Base-by-base conservation (phyloP, 2,888 invertebrate species). In the Eupithecia subumbrata region DNA sequence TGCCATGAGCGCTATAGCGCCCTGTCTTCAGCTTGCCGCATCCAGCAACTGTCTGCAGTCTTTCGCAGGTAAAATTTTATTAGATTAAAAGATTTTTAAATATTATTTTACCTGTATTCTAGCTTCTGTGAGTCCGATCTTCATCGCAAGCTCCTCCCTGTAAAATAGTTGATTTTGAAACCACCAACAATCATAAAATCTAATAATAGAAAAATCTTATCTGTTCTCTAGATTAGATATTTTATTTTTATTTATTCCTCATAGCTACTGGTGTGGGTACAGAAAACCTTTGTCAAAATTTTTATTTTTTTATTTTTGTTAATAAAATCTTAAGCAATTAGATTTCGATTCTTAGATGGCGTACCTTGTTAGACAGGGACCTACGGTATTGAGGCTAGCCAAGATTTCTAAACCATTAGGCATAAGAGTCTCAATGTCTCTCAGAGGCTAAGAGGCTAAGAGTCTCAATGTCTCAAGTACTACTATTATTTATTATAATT, bases 141-240 rank as follows among this genome's bases (percentile, higher is more conserved):
- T 98, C 97, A 98, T 98, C 56, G 98, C 98, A 78, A 98, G 95
- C 92, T 98, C 98, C 93, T 98, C 98, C 94, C 99, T 98, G 97
- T 48, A 72, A 75, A 67, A n/a, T n/a, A 12, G 5, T 18, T 34
- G 1, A 34, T 64, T 64, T 34, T 64, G 25, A 25, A 60, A 25
- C 60, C 12, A 56, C 0, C 16, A 60, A 25, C 60, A 11, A 52
- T n/a, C 16, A 37, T 45, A 52, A 52, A n/a, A 11, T 11, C n/a
- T 45, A 16, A 45, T 5, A 45, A 52, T n/a, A 52, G 11, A n/a
- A 11, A 11, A n/a, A n/a, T 9, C n/a, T 52, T n/a, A 52, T 52
- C 52, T n/a, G 9, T 52, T 9, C 52, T n/a, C n/a, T 3, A n/a
- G n/a, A 52, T n/a, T n/a, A n/a, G n/a, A 52, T 52, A 52, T 52